These are phyloP conservation scores for Fulica atra DNA, from an alignment of 2,113 vertebrate genomes.

Conservation along the genomic window DNA sequence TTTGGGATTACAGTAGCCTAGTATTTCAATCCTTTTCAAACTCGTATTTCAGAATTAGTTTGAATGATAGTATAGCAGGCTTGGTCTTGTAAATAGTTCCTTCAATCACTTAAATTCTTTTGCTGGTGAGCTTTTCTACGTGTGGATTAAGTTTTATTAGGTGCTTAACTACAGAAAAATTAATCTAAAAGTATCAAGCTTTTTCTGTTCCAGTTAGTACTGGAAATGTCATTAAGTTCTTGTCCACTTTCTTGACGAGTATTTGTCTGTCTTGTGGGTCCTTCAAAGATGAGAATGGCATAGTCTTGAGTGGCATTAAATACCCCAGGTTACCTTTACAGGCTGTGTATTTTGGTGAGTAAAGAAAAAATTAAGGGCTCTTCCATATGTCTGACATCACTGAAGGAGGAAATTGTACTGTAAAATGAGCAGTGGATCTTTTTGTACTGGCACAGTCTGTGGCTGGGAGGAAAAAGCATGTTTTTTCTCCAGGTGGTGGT, in stretches of 20 bases:
- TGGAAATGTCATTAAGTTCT: background rate
- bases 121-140: background rate
- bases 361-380: background rate
- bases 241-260: background rate
- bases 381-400: too few relatives aligned
- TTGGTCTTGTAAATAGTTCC: background rate
- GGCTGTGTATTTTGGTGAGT: background rate
- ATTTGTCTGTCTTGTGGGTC: background rate
- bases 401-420: background rate
- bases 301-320: background rate
- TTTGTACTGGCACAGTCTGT: background rate
- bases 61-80: background rate
- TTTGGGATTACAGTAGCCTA: background rate
- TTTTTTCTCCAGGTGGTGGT: background rate
- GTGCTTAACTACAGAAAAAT: background rate
- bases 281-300: background rate
- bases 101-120: background rate
- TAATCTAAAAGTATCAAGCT: background rate
- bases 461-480: background rate
- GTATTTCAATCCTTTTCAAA: background rate
- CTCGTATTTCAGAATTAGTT: background rate
- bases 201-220: background rate
- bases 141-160: background rate
- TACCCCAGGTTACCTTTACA: background rate
- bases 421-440: background rate